Base-by-base conservation (phyloP, 2,797 vertebrate genomes). In the Pipistrellus kuhlii region DNA sequence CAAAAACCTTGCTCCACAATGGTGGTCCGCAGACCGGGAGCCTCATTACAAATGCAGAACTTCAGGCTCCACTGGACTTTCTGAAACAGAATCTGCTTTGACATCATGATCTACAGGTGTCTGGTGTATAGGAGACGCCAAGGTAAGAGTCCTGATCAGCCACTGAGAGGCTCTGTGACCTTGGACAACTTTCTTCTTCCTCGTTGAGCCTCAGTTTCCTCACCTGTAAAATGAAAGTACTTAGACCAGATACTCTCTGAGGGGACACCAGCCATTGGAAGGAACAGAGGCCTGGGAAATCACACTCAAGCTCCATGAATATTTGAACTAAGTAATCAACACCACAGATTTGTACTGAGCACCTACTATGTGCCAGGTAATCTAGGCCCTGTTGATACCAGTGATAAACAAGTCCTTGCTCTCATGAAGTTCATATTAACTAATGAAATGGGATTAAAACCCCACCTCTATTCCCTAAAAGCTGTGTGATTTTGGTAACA, bases 301-400 rank as follows among this genome's bases (percentile, higher is more conserved):
- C 55, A 44, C 14, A 68, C n/a, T 48, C 62, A 64, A 90, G 10
- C 30, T 57, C 32, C 9, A 3, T 44, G 10, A 68, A 51, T 73
- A n/a, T 23, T 62, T 73, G 30, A 80, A 84, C 53, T 23, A 90
- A 68, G 18, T 88, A 48, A 75, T 25, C 32, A 92, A 78, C 18
- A 57, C 41, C 32, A 51, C 41, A 46, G 12, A 20, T 35, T 32
- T 59, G 64, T 71, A 71, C 75, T 38, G 15, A 77, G 71, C 48
- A 72, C 21, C 72, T 32, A 10, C 51, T 35, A 32, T 46, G 25
- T 59, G 30, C 88, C 18, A 11, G 30, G 51, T 17, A 55, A 51
- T 72, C 30, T 59, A 72, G 44, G 3, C 6, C 23, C 51, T 41
- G 15, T 2, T 55, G 46, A 76, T 44, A 68, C 23, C 83, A 92